Evolutionary conservation across 2,113 vertebrate species (phyloP).

Genomic region (Cygnus buccinator): DNA sequence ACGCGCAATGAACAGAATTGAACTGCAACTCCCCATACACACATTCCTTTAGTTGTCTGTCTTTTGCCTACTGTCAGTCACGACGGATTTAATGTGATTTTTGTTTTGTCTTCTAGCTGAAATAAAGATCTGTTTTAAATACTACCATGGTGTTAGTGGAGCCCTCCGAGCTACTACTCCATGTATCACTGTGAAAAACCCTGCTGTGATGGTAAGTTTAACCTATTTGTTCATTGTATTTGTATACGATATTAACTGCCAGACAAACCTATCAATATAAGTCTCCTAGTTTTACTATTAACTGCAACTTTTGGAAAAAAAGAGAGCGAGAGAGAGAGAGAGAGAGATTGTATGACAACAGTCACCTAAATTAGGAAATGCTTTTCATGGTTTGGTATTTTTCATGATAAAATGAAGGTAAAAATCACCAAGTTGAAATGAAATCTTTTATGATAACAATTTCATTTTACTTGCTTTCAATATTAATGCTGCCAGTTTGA

Average conservation of each 20-base stretch:
- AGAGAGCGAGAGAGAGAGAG: accelerated
- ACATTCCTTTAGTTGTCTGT: neutral
- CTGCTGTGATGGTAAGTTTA: conserved; percentile 88
- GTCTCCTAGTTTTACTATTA: neutral
- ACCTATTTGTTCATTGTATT: neutral
- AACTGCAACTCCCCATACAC: neutral
- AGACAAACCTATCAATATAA: neutral
- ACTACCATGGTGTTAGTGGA: conserved; percentile 97
- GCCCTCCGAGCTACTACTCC: conserved; percentile 94
- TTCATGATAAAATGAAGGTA: neutral
- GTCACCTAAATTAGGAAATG: neutral
- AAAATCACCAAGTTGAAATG: neutral
- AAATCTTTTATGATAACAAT: neutral
- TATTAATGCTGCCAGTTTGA: neutral
- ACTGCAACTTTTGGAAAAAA: neutral
- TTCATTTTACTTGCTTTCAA: neutral
- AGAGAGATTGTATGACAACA: neutral
- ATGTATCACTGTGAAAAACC: conserved; percentile 98
- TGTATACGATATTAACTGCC: neutral
- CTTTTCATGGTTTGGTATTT: neutral
- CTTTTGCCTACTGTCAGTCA: neutral
- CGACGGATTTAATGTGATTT: neutral
- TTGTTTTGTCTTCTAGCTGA: conserved; percentile 84
- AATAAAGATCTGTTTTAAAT: conserved; percentile 99
- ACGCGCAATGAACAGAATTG: neutral